Conservation (phyloP, 2,888 invertebrate genomes). For the Colostygia pectinataria region DNA sequence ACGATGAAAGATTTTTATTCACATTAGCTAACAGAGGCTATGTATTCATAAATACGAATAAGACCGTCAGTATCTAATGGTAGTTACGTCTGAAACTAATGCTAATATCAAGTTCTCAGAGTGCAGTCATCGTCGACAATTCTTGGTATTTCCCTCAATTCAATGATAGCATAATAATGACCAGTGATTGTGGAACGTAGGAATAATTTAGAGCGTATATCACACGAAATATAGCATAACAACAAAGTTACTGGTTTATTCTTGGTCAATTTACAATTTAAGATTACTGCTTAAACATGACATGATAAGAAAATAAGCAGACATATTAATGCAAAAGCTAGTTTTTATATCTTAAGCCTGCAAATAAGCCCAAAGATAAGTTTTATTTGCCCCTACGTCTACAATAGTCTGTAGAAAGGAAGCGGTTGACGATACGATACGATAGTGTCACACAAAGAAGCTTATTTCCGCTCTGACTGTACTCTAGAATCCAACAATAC, state of each 20-base stretch:
- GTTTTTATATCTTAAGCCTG: slow-evolving; percentile 11
- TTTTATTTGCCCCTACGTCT: slow-evolving; percentile 74
- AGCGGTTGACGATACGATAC: slow-evolving; percentile 77
- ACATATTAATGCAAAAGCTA: slow-evolving; percentile 1
- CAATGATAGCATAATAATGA: neutral
- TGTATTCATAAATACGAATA: no score
- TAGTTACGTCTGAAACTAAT: no score
- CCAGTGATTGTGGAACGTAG: neutral
- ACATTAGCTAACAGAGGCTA: no score
- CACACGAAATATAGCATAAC: no score
- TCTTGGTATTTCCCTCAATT: slow-evolving; percentile 12
- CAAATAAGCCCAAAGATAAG: slow-evolving; percentile 50
- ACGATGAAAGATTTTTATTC: no score
- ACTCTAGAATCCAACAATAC: slow-evolving; percentile 60
- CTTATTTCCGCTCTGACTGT: slow-evolving; percentile 77
- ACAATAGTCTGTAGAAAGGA: slow-evolving; percentile 78
- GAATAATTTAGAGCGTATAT: no score
- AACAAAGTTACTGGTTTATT: no score
- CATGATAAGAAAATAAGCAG: no score
- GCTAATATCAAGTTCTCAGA: neutral
- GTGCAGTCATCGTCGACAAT: slow-evolving; percentile 8
- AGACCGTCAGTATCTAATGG: no score
- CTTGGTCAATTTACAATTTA: no score
- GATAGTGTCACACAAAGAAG: slow-evolving; percentile 78
- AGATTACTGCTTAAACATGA: no score